Base-by-base conservation (phyloP, 2,888 invertebrate species). In the Caenorhabditis macrosperma region DNA sequence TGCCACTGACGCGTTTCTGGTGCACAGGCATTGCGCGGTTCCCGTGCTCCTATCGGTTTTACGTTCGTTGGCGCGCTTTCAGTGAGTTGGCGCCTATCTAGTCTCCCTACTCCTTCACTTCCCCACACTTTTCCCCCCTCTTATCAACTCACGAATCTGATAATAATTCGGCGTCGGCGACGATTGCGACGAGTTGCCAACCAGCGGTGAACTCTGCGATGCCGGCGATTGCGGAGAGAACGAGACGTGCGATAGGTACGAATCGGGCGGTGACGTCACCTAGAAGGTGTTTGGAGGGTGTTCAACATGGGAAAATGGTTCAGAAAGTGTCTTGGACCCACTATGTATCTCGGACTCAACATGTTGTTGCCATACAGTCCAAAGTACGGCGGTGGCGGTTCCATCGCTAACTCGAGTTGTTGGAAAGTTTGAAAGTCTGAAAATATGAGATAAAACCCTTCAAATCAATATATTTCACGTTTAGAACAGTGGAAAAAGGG, bases 281-380 rank as follows among this genome's bases (percentile, higher is more conserved):
- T 69, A 28, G 22, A 64, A 22, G 30, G 35, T 17, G 33, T 35
- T 15, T 28, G 0, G 28, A 5, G 5, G n/a, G n/a, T 12, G 6
- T 24, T 33, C 17, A 26, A 63, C 26, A 41, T 28, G 10, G 12
- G 9, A 28, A 28, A 44, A 38, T 12, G 59, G 35, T 60, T 64
- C 6, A 72, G 63, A 57, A 72, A 64, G 22, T 72, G 64, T 44
- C 63, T 46, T 0, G 72, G 72, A 41, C 72, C 64, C 54, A 61
- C n/a, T n/a, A 72, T 72, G 22, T 72, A 72, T 44, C 63, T 46
- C 0, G 72, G 72, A 41, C 72, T 72, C 54, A 61, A 38, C 33
- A 55, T 55, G 22, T 72, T 72, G 48, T 72, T 72, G 4, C 72
- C 72, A 26, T 72, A 72, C 63, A 64, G 35, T 48, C 72, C 72